Conservation (phyloP, 2,888 invertebrate genomes). For the Pyralis farinalis region DNA sequence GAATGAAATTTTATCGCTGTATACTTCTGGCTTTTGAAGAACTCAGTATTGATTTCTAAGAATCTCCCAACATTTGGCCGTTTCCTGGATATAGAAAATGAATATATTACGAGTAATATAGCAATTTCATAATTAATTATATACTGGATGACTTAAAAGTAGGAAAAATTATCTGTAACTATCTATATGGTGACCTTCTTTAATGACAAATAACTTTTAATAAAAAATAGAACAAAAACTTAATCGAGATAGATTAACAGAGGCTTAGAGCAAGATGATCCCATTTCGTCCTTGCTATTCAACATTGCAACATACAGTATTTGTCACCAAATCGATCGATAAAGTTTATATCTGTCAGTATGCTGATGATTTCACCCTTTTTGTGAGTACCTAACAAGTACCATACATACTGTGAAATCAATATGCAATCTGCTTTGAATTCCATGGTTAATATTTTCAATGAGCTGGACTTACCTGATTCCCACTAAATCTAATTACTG, state of each 20-base stretch:
- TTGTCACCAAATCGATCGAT: not conserved
- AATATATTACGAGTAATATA: conserved; percentile 5
- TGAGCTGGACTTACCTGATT: too few relatives aligned
- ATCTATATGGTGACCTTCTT: not conserved
- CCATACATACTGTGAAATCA: not conserved
- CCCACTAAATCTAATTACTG: too few relatives aligned
- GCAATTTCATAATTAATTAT: not conserved
- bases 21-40: too few relatives aligned
- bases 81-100: conserved; percentile 5
- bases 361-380: conserved; percentile 14
- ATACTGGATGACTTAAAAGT: not conserved
- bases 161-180: conserved; percentile 5
- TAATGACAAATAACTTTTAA: not conserved
- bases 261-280: conserved; percentile 14
- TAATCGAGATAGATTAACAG: not conserved
- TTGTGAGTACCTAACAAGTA: not conserved
- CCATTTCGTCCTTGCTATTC: conserved; percentile 11
- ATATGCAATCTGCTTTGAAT: conserved; percentile 5
- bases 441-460: too few relatives aligned
- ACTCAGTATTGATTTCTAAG: too few relatives aligned
- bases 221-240: not conserved
- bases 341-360: conserved; percentile 8
- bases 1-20: too few relatives aligned
- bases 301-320: conserved; percentile 9
- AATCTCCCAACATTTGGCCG: conserved; percentile 2